Base-by-base conservation (phyloP, 1,140 invertebrate species). In the Delia radicum region DNA sequence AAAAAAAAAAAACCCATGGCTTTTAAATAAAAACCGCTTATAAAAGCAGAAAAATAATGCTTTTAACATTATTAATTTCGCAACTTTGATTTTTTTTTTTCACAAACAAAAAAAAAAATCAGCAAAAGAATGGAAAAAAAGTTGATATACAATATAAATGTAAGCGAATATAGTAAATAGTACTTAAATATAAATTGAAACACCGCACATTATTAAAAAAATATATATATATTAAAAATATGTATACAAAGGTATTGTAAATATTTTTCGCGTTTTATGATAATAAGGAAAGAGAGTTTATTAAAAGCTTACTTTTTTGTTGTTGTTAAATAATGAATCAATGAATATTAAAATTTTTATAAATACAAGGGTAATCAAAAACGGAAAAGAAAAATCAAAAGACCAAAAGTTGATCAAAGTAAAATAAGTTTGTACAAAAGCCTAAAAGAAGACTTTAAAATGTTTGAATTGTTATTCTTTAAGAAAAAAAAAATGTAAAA, bases 51-150 rank as follows among this genome's bases (percentile, higher is more conserved):
- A 69, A 69, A 69, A 33, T 69, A 69, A 69, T 37, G 65, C 65
- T 69, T 69, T 69, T 69, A 69, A 69, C 65, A 33, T 69, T 69
- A 69, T 69, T 69, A 69, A 69, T 69, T 69, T 69, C 18, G 65
- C 21, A 69, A 69, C 65, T 69, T 33, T 69, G 65, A 69, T 69
- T 69, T 69, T 37, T 69, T 69, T 24, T 31, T 69, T 26, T 31
- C 29, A 69, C 29, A 33, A 69, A 69, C 33, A 33, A 21, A 55
- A 55, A 55, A 55, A 55, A 48, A 48, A 48, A 48, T 33, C 18
- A 69, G 37, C 65, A 69, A 69, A 69, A 69, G 65, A 69, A 69
- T 37, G 48, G n/a, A n/a, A n/a, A 21, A 55, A 55, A 55, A 7
- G 18, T 55, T 48, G 13, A 21, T 24, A 55, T 42, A 42, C 37